These are phyloP conservation scores for Bombycilla garrulus DNA, from an alignment of 2,113 vertebrate species.

Conservation along the genomic window DNA sequence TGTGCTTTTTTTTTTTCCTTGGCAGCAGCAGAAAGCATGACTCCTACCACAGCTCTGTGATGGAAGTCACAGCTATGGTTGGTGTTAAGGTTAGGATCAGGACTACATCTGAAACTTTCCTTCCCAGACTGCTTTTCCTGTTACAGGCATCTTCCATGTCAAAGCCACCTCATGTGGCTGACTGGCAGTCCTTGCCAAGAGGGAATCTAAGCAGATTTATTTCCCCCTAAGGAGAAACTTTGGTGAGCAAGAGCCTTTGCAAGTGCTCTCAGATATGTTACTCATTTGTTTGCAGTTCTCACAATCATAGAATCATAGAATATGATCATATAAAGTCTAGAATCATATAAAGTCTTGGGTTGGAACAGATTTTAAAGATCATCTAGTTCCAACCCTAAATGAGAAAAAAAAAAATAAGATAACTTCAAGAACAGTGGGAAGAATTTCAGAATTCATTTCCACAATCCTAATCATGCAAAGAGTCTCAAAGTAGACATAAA, in stretches of 20 bases:
- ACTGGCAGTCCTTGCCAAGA: not conserved
- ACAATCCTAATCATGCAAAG: not conserved
- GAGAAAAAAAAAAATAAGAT: not conserved
- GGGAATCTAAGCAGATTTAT: not conserved
- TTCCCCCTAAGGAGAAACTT: not conserved
- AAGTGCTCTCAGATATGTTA: not conserved
- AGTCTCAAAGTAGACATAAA: not conserved
- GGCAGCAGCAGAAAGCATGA: not conserved
- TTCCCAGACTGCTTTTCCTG: not conserved
- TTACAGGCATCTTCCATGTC: rapidly evolving
- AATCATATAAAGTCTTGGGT: not conserved
- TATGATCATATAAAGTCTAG: not conserved
- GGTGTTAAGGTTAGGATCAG: not conserved
- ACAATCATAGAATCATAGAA: rapidly evolving
- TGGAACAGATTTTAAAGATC: not conserved
- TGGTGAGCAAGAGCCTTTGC: not conserved
- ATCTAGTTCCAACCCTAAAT: not conserved
- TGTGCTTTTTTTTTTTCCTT: not conserved
- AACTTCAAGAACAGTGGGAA: not conserved
- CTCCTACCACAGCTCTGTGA: not conserved
- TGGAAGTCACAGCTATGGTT: not conserved
- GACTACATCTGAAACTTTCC: not conserved
- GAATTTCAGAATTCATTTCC: not conserved
- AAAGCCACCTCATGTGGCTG: not conserved
- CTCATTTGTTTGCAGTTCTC: not conserved